Conservation (phyloP, 1,140 invertebrate species). For the Uloborus diversus region DNA sequence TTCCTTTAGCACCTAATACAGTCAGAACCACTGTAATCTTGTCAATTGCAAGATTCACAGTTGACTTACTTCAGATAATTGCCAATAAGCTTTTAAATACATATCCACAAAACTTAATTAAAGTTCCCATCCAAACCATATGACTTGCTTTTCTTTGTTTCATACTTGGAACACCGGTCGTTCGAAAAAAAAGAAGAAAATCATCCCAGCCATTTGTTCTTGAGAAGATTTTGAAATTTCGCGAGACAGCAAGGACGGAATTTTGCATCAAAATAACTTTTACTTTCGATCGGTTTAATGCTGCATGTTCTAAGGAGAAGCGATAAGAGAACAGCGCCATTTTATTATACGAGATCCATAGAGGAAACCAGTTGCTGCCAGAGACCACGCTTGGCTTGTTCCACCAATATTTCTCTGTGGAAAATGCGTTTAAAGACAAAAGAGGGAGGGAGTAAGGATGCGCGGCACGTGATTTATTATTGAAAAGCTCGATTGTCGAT, state of each 20-base stretch:
- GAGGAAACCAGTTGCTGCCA: neutral
- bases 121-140: constrained; percentile 18
- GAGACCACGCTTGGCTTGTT: neutral
- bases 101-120: constrained; percentile 32
- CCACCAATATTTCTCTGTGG: neutral
- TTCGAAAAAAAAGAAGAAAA: too few species aligned
- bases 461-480: constrained; percentile 31
- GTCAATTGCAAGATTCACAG: constrained; percentile 28
- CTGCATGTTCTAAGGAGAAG: neutral
- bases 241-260: neutral
- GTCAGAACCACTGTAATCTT: too few species aligned
- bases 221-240: constrained; percentile 23
- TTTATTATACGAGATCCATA: neutral
- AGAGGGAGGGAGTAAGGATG: neutral
- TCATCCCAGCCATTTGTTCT: constrained; percentile 32
- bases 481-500: constrained; percentile 37
- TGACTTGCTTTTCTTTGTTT: constrained; percentile 34
- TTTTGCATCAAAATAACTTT: neutral
- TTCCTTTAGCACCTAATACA: too few species aligned
- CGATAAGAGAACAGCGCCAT: neutral
- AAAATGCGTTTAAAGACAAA: neutral
- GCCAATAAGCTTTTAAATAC: constrained; percentile 30
- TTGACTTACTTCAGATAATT: constrained; percentile 30
- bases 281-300: neutral
- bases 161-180: too few species aligned